Evolutionary conservation across 2,888 invertebrate species (phyloP), one percentile per base, ranked within the genome.

Genomic region (Noctua janthe): DNA sequence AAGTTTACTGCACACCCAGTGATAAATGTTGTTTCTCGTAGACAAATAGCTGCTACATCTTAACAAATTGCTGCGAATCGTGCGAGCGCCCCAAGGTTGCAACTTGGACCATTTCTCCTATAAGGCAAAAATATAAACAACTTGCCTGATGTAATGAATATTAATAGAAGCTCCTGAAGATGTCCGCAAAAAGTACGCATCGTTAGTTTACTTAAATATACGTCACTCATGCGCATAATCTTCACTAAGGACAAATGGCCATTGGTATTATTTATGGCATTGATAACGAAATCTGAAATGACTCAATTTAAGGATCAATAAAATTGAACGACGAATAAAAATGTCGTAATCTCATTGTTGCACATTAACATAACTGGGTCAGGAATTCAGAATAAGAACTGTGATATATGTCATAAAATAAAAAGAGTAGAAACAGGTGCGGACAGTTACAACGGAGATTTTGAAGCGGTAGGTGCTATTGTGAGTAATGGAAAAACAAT

Each of bases 11-110:
- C 87, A 80, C 83, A 87, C 78, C 88, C 78, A 85, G 89, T 94
- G 94, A 95, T 93, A 93, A 94, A 95, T 94, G 94, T 91, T 74
- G 89, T 90, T 91, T 91, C 91, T 92, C 92, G 88, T 92, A 92
- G 95, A 95, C 94, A 95, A 95, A 95, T 95, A 93, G 94, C 94
- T 92, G 88, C 91, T 90, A 91, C 90, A 91, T 88, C 89, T 90
- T 91, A 92, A 95, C 94, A 94, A 95, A 95, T 95, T 92, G 91
- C 93, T 88, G 85, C 89, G 90, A 90, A 92, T 89, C 85, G 87
- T 89, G 87, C 86, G 83, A 87, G 86, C 85, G 88, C 91, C 91
- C 83, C 84, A 87, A 91, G 91, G 90, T 91, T 85, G 87, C 87
- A 82, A 90, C 90, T 90, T 84, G 87, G 88, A 86, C 90, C 91